phyloP scores from a whole-genome alignment of 2,113 vertebrate genomes.

The Morone chrysops region DNA sequence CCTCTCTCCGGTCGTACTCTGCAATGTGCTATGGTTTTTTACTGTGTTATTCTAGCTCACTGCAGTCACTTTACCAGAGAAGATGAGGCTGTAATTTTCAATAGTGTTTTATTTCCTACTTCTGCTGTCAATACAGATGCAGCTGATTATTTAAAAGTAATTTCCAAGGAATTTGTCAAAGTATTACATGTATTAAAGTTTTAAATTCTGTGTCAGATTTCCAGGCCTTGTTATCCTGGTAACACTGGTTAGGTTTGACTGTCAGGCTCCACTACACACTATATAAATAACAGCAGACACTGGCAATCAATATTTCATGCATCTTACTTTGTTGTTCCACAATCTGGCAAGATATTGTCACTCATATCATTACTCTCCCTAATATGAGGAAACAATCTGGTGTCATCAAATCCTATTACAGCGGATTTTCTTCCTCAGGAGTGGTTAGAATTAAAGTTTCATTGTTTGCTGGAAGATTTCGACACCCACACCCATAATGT shows the following conservation, averaged over 20 bases:
- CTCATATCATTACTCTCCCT: constrained; percentile 75
- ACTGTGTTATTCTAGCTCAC: constrained; percentile 23
- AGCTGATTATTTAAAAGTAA: constrained; percentile 11
- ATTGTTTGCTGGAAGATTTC: constrained; percentile 77
- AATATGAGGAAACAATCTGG: constrained; percentile 81
- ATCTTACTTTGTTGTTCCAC: constrained; percentile 74
- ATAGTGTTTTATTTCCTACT: constrained; percentile 14
- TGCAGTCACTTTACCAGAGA: constrained; percentile 35
- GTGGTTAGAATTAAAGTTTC: constrained; percentile 79
- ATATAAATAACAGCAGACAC: constrained; percentile 65
- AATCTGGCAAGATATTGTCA: constrained; percentile 76
- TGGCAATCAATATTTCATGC: constrained; percentile 81
- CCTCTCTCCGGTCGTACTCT: constrained; percentile 30
- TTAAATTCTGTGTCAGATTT: constrained; percentile 9
- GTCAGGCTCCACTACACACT: constrained; percentile 30
- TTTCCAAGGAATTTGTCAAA: constrained; percentile 17
- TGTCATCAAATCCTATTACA: constrained; percentile 80
- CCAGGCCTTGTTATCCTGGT: constrained; percentile 39
- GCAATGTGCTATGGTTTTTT: constrained; percentile 20
- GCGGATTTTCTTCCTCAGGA: constrained; percentile 73
- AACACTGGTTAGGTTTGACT: constrained; percentile 37
- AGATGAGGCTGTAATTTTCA: constrained; percentile 17
- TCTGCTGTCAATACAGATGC: background rate
- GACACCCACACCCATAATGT: constrained; percentile 65
- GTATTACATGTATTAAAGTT: constrained; percentile 1